Percentiles rank a stretch among this genome's conserved stretches.
Conservation (phyloP, 2,113 vertebrate species). For the Propithecus coquereli region DNA sequence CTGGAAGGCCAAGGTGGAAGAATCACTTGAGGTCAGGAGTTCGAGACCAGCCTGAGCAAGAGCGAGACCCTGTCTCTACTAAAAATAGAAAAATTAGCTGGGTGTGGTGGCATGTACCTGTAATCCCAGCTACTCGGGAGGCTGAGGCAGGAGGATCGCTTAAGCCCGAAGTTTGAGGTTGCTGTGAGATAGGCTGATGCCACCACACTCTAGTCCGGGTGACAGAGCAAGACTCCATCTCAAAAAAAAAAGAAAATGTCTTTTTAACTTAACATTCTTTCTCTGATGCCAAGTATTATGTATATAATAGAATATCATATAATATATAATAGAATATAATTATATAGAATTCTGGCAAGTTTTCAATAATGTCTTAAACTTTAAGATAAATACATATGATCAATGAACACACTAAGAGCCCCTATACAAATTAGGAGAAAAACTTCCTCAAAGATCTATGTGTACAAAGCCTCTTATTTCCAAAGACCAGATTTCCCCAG, state of each 20-base stretch:
- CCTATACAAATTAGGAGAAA: background rate
- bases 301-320: conserved; percentile 3
- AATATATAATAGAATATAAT: background rate
- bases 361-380: conserved; percentile 5
- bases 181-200: no score
- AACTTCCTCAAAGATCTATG: background rate
- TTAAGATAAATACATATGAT: background rate
- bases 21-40: no score
- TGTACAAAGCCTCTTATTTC: background rate
- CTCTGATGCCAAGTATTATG: conserved; percentile 7
- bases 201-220: no score
- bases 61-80: no score
- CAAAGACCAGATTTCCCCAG: background rate
- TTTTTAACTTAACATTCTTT: conserved; percentile 18
- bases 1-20: no score
- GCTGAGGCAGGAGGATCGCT: no score
- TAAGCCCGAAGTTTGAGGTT: no score
- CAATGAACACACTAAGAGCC: background rate
- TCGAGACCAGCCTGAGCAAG: no score
- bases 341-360: background rate
- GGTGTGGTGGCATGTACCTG: no score
- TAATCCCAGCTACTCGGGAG: no score
- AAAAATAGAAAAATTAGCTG: no score
- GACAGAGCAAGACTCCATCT: no score
- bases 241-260: background rate